Evolutionary conservation across 2,888 invertebrate species (phyloP), one percentile per base, ranked within the genome.

Genomic region (Neocrepidodera transversa): DNA sequence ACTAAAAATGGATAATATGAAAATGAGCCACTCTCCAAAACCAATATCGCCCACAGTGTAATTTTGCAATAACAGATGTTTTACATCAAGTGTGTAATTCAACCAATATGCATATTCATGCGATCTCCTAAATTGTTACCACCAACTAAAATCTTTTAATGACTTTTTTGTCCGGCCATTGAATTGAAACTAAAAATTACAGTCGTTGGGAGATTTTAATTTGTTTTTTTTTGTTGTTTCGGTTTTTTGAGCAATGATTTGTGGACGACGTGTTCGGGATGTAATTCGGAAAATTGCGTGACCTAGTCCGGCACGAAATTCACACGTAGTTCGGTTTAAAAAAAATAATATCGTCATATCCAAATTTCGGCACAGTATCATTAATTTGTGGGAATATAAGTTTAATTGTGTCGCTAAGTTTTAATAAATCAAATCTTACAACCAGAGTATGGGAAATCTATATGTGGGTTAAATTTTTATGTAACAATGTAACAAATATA

Each of bases 71-170:
- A 50, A 30, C 42, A 50, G 42, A 50, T 42, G 50, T 57, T 57
- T 35, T 16, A 42, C 42, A 63, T 60, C 58, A 54, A 57, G 51
- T 57, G 43, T 45, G 20, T 45, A 50, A 58, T 56, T 63, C 51
- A 53, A 57, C 45, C 53, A 11, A 11, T 23, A 58, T 60, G 63
- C 60, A 63, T 63, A 63, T 58, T 63, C 58, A 63, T 60, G 35
- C 26, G 18, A 57, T 42, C 40, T 47, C 14, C 28, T 36, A 47
- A 56, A 52, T 60, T 57, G 53, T 58, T 53, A 48, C 40, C 52
- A 17, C 42, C 16, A 58, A 55, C 40, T 38, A 54, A 54, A 55
- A 54, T 60, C 55, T 63, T 30, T 43, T 58, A 60, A 63, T 58
- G 60, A 63, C 48, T 51, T 51, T 63, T 63, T 63, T 58, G 18